Base-by-base conservation (phyloP, 2,797 vertebrate genomes). In the Poecile montanus region DNA sequence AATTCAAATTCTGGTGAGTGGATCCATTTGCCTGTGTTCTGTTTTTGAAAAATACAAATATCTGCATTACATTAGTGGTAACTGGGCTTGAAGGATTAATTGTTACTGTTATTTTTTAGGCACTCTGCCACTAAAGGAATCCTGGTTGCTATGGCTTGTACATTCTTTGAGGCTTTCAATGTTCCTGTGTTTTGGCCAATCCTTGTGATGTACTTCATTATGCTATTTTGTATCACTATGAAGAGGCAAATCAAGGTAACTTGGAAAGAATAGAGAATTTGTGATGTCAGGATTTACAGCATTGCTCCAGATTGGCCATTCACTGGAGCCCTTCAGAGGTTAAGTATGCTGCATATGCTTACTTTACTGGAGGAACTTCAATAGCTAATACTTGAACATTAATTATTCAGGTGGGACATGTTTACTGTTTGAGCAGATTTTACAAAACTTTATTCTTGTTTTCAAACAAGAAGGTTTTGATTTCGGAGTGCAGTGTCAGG, bases 171-270 rank as follows among this genome's bases (percentile, higher is more conserved):
- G 68, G 99, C 99, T 94, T 99, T 99, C 98, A 99, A 99, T 2
- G 99, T 99, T 93, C 99, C 99, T 4, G 99, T 99, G 81, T 99
- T 99, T 97, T 99, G 99, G 99, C 99, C 99, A 10, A 99, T 99
- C 97, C 99, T 99, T 85, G 99, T 99, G 96, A 99, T 99, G 99
- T 99, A 99, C 98, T 99, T 99, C 98, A 99, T 99, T 97, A 99
- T 99, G 99, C 99, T 99, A 25, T 99, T 99, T 98, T 99, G 99
- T 95, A 99, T 99, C 98, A 99, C 99, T 63, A 99, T 99, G 99
- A 99, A 99, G 98, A 98, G 99, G 98, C 99, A 99, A 98, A 99
- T 99, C 96, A 99, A 99, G 99, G 99, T 99, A 97, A 96, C 8
- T 32, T 38, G 44, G 44, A 29, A 36, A 26, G 34, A 63, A 8